Evolutionary conservation across 2,888 invertebrate genomes (phyloP).

Genomic region (Yponomeuta cagnagella): DNA sequence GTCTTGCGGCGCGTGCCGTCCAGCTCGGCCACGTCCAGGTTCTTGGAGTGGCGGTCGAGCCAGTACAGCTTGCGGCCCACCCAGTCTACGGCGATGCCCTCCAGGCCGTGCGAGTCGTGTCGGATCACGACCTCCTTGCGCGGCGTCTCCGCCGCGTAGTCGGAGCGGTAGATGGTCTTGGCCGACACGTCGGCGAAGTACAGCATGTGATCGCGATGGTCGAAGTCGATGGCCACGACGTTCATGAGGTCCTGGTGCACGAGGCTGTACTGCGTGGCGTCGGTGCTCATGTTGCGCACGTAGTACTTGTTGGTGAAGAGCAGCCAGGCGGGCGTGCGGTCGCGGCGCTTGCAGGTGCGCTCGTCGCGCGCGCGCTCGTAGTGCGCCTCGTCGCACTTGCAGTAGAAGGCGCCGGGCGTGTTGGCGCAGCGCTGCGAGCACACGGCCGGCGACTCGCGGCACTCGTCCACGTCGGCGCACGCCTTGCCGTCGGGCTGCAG

Average conservation of each 20-base stretch:
- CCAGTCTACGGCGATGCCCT: constrained; percentile 98
- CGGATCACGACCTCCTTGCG: constrained; percentile 89
- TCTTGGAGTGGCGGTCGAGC: constrained; percentile 96
- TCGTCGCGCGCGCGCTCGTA: constrained; percentile 92
- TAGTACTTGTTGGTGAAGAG: constrained; percentile 98
- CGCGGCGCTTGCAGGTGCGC: constrained; percentile 92
- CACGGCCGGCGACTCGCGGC: constrained; percentile 88
- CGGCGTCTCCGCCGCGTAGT: constrained; percentile 74
- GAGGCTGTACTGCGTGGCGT: constrained; percentile 88
- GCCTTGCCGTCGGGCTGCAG: constrained; percentile 92
- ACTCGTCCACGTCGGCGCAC: constrained; percentile 94
- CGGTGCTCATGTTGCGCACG: constrained; percentile 94
- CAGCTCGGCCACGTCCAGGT: constrained; percentile 95
- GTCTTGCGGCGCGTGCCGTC: constrained; percentile 95
- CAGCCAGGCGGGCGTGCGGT: constrained; percentile 88
- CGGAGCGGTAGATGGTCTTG: constrained; percentile 91
- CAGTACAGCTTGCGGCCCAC: constrained; percentile 96
- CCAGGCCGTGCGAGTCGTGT: constrained; percentile 96
- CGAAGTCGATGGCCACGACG: constrained; percentile 97
- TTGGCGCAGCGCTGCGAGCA: constrained; percentile 98
- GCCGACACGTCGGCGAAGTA: constrained; percentile 98
- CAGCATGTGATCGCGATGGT: constrained; percentile 87
- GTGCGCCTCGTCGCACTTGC: constrained; percentile 95
- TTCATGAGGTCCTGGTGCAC: constrained; percentile 97
- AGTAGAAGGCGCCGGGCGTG: constrained; percentile 95